A percentile compares a stretch with the other conserved stretches of the same genome.
Evolutionary conservation across 92 coral and sea anemone genomes (phyloP).

Genomic region (Scolanthus callimorphus): DNA sequence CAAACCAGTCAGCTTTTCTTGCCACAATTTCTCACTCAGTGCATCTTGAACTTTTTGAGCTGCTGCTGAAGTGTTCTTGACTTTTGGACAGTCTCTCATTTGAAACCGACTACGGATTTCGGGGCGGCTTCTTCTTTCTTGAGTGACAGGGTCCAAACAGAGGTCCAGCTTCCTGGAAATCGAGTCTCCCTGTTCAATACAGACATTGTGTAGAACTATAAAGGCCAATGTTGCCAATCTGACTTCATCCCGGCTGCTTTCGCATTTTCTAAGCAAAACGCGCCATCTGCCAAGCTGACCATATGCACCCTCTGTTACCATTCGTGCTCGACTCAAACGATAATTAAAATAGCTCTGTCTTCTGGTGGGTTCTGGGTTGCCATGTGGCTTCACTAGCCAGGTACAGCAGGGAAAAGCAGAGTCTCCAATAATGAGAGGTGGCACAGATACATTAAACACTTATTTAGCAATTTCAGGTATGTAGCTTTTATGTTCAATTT

Average conservation of each 20-base stretch:
- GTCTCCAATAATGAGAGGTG: constrained; percentile 16
- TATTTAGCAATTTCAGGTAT: constrained; percentile 5
- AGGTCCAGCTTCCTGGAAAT: constrained; percentile 40
- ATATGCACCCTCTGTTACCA: constrained; percentile 14
- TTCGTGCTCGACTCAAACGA: constrained; percentile 11
- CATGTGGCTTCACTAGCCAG: constrained; percentile 21
- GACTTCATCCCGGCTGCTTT: constrained; percentile 30
- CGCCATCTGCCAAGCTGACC: constrained; percentile 54
- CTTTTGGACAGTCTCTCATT: constrained; percentile 22
- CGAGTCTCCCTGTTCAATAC: constrained; percentile 36
- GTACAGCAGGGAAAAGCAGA: constrained; percentile 19
- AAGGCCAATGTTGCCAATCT: constrained; percentile 31
- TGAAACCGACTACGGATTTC: constrained; percentile 25
- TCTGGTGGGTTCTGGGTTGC: neutral
- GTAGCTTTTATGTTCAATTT: neutral
- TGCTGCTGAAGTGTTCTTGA: constrained; percentile 2
- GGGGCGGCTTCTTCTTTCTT: constrained; percentile 12
- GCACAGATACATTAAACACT: neutral
- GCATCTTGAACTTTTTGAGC: constrained; percentile 28
- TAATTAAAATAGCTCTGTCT: constrained; percentile 19
- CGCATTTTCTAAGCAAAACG: constrained; percentile 32
- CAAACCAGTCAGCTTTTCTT: constrained; percentile 31
- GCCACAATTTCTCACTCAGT: constrained; percentile 23
- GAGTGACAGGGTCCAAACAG: constrained; percentile 20
- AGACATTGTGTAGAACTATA: no score